Percentiles rank a stretch among this genome's conserved stretches.
phyloP scores from a whole-genome alignment of 2,797 vertebrate genomes.

The Sternotherus odoratus region DNA sequence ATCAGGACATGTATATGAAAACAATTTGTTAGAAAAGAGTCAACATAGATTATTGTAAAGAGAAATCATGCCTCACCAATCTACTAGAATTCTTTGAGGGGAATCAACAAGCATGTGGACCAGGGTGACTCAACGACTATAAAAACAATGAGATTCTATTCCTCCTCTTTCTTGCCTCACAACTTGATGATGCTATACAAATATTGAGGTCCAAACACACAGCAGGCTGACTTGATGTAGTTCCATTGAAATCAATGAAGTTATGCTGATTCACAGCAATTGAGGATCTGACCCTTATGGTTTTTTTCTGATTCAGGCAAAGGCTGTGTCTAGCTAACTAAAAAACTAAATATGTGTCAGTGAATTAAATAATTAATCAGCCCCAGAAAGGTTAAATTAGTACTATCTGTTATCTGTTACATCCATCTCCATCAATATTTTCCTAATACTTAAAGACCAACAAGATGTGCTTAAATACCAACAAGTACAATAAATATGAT shows the following conservation, averaged over 20 bases:
- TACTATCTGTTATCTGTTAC: background rate
- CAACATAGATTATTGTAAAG: no score
- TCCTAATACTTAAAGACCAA: background rate
- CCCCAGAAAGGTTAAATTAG: background rate
- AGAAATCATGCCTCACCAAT: no score
- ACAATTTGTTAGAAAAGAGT: no score
- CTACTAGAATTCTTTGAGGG: no score
- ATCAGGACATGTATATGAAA: no score
- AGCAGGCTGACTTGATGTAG: rapidly evolving
- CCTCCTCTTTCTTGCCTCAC: background rate
- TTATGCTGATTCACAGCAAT: background rate
- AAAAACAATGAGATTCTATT: background rate
- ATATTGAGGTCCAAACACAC: background rate
- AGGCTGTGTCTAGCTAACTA: background rate
- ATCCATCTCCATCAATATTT: background rate
- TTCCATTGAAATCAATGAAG: background rate
- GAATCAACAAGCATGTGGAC: no score
- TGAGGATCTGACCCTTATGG: background rate
- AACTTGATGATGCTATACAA: background rate
- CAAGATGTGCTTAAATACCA: background rate
- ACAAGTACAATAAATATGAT: background rate
- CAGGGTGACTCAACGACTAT: background rate
- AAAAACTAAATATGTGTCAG: background rate
- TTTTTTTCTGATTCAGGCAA: background rate
- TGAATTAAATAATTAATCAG: background rate